Evolutionary conservation across 2,113 vertebrate species (phyloP).

Genomic region (Phrynosoma blainvillii): DNA sequence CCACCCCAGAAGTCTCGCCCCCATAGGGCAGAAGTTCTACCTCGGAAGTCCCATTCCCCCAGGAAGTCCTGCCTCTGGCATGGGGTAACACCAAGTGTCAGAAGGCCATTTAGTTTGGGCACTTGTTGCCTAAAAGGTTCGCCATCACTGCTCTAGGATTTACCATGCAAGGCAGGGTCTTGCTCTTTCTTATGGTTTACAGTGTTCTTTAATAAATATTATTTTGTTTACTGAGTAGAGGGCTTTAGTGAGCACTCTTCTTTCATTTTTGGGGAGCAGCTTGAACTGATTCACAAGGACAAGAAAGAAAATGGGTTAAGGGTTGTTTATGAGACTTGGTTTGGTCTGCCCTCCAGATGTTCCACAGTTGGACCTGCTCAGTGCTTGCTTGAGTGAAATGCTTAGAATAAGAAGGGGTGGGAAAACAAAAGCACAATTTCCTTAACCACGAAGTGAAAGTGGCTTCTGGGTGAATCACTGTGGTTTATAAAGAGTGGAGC

Average conservation of each 20-base stretch:
- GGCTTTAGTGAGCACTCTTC: background rate
- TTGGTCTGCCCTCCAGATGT: background rate
- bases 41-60: too few relatives aligned
- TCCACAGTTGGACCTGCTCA: background rate
- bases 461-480: constrained; percentile 30
- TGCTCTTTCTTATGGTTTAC: background rate
- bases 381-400: background rate
- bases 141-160: background rate
- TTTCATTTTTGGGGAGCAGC: background rate
- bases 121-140: too few relatives aligned
- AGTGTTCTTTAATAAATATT: background rate
- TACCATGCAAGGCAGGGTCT: constrained; percentile 65
- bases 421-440: background rate
- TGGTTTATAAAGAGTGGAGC: constrained; percentile 1
- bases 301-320: background rate
- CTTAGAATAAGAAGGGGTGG: background rate
- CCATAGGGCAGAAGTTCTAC: too few relatives aligned
- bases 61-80: too few relatives aligned
- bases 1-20: too few relatives aligned
- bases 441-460: background rate
- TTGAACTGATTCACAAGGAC: background rate
- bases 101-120: too few relatives aligned
- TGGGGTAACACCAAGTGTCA: too few relatives aligned
- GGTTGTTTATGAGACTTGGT: background rate
- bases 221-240: background rate